Evolutionary conservation across 2,113 vertebrate species (phyloP), one percentile per base, ranked within the genome.

Genomic region (Gymnorhina tibicen): DNA sequence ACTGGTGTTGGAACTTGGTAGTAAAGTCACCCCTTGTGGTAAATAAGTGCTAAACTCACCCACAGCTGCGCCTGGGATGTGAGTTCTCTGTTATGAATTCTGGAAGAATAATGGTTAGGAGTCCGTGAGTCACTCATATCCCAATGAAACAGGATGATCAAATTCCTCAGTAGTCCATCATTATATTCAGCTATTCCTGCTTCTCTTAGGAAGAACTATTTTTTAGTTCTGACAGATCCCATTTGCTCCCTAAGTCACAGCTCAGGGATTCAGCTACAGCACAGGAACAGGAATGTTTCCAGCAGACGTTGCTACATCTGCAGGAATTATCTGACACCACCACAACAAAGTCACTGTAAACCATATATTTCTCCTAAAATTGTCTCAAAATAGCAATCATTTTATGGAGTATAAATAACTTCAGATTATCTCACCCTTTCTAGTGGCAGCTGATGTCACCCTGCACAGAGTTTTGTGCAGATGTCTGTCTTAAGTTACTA

Each of bases 341-440:
- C 63, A 77, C 90, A 96, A 88, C 75, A 90, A 77, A 84, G 56
- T 56, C 42, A 37, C 49, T 70, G 35, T 33, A 56, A 70, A 63
- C 50, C 50, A n/a, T 63, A 0, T 11, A 69, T 72, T 74, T 90
- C 52, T 75, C 47, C 42, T 50, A 33, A 92, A 91, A 84, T n/a
- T 86, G 33, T 44, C 88, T 88, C 79, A 52, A 92, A 95, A 93
- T 80, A 91, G 93, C 63, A 41, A 23, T 87, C 39, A 37, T 80
- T 94, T 91, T 17, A 17, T 44, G 64, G 87, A 24, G 18, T 42
- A 88, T 68, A 90, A 93, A 96, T 93, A 96, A 41, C 85, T 81
- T 52, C 41, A 90, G 63, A 86, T 66, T 55, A 46, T 86, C 73
- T 96, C 85, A 42, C 28, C 53, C 67, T 91, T 87, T 85, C 79